Conservation (phyloP, 1,140 invertebrate genomes). For the Cotesia typhae region DNA sequence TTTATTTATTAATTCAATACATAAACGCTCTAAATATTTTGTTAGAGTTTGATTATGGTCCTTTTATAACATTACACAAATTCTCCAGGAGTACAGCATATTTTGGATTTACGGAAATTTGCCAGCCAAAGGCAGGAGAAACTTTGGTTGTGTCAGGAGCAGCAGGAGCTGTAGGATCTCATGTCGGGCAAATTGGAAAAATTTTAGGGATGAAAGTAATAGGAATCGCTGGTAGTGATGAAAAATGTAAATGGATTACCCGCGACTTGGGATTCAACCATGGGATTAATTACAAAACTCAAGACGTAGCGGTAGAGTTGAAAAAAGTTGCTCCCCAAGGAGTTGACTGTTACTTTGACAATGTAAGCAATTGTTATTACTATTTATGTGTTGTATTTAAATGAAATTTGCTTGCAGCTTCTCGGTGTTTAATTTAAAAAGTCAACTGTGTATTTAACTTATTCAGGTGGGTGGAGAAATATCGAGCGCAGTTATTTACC, state of each 20-base stretch:
- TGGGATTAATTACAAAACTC: constrained; percentile 77
- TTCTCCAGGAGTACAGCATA: constrained; percentile 74
- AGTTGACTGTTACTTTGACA: constrained; percentile 79
- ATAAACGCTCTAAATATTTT: background rate
- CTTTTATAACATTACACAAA: too few species aligned
- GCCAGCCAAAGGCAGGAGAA: constrained; percentile 74
- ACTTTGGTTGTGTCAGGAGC: constrained; percentile 74
- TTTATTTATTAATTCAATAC: constrained; percentile 2
- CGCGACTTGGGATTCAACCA: constrained; percentile 74
- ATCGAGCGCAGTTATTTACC: constrained; percentile 52
- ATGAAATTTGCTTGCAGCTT: background rate
- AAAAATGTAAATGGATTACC: constrained; percentile 75
- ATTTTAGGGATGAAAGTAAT: constrained; percentile 75
- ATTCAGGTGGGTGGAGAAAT: background rate
- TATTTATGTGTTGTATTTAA: background rate
- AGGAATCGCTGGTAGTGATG: constrained; percentile 75
- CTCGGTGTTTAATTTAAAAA: background rate
- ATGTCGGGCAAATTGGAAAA: constrained; percentile 80
- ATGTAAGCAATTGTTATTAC: constrained; percentile 64
- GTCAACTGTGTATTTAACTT: background rate
- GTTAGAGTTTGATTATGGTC: too few species aligned
- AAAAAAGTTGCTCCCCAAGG: constrained; percentile 73
- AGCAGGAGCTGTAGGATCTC: constrained; percentile 74
- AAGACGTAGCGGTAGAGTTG: constrained; percentile 66
- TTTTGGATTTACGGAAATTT: constrained; percentile 77